Conservation (phyloP, 1,140 invertebrate species). For the Hylyphantes graminicola region DNA sequence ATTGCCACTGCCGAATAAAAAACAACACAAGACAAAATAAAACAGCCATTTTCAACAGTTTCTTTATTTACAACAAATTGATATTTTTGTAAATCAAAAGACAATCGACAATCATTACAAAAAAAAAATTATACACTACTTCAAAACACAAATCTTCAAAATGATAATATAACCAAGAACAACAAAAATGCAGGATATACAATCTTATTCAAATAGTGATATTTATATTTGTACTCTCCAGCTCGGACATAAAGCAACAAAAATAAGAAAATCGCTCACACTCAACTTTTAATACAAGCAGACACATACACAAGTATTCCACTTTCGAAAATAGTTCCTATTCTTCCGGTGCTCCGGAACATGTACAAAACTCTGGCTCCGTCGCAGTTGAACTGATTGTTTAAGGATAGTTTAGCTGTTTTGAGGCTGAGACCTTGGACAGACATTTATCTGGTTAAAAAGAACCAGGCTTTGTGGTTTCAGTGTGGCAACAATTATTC, state of each 20-base stretch:
- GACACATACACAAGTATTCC: slow-evolving; percentile 42
- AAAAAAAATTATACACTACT: slow-evolving; percentile 33
- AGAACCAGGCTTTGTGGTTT: too few species aligned
- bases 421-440: slow-evolving; percentile 8
- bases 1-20: too few species aligned
- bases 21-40: not conserved
- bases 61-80: slow-evolving; percentile 56
- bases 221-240: slow-evolving; percentile 59
- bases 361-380: slow-evolving; percentile 34
- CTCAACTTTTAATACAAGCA: slow-evolving; percentile 28
- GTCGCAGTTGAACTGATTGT: slow-evolving; percentile 38
- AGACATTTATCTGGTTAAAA: not conserved
- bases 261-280: slow-evolving; percentile 14
- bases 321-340: slow-evolving; percentile 44
- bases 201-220: slow-evolving; percentile 53
- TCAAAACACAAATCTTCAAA: not conserved
- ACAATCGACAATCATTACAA: slow-evolving; percentile 44
- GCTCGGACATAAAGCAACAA: slow-evolving; percentile 7
- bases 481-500: too few species aligned
- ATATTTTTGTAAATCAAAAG: slow-evolving; percentile 53
- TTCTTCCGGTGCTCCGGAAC: not conserved
- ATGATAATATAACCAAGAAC: slow-evolving; percentile 28
- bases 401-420: slow-evolving; percentile 34
- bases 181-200: slow-evolving; percentile 52
- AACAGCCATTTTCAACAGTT: slow-evolving; percentile 37